phyloP scores from a whole-genome alignment of 2,888 invertebrate genomes.

The Dryadula phaetusa region DNA sequence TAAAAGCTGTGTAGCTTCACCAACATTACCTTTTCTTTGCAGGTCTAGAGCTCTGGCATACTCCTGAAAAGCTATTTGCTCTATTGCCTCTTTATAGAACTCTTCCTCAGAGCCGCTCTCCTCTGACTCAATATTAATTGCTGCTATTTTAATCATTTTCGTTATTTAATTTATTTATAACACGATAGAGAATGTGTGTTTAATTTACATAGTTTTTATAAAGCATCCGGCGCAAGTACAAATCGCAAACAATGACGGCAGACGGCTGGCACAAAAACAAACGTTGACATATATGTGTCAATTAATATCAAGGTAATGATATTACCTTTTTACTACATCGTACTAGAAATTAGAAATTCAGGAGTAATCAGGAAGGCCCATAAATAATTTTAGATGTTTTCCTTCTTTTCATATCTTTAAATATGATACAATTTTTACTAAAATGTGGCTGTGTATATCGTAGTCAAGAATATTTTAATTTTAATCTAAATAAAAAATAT shows the following conservation, averaged over 20 bases:
- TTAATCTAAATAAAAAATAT: background rate
- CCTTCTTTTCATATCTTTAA: no score
- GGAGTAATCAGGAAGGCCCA: no score
- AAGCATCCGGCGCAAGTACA: background rate
- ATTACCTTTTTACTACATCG: no score
- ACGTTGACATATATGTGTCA: no score
- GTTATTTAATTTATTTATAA: background rate
- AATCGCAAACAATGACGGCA: background rate
- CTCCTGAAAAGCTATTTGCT: slow-evolving; percentile 91
- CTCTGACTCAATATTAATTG: slow-evolving; percentile 86
- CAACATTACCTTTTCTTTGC: slow-evolving; percentile 86
- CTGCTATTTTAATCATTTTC: slow-evolving; percentile 86
- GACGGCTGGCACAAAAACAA: background rate
- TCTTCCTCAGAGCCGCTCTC: slow-evolving; percentile 83
- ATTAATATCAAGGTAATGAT: background rate
- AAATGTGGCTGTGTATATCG: no score
- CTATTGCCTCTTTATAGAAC: slow-evolving; percentile 84
- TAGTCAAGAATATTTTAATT: no score
- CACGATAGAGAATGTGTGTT: background rate
- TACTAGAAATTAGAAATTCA: background rate
- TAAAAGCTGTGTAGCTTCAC: slow-evolving; percentile 88
- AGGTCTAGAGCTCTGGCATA: slow-evolving; percentile 91
- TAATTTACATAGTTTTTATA: slow-evolving; percentile 6
- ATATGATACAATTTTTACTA: no score
- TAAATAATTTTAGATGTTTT: no score